Conservation (phyloP, 2,113 vertebrate species). For the Eurypyga helias region DNA sequence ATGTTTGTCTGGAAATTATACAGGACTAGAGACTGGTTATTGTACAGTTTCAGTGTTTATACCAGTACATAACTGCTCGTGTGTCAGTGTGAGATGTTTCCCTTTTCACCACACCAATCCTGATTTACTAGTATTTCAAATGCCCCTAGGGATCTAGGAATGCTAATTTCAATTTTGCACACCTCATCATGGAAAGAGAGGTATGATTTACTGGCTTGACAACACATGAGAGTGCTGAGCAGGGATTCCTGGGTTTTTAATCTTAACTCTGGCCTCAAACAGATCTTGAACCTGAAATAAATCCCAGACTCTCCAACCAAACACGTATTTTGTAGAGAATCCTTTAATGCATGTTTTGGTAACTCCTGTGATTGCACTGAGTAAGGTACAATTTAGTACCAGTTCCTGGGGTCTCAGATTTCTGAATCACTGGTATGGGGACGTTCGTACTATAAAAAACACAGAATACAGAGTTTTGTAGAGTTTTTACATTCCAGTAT, state of each 20-base stretch:
- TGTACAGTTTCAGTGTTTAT: background rate
- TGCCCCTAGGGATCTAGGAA: background rate
- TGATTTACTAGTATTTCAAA: background rate
- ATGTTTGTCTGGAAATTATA: background rate
- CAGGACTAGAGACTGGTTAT: background rate
- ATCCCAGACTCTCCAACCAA: background rate
- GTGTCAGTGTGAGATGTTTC: background rate
- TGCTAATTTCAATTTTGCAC: background rate
- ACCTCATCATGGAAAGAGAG: background rate
- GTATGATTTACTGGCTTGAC: background rate
- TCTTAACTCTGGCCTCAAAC: background rate
- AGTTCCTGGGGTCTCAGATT: background rate
- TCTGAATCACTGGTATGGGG: background rate
- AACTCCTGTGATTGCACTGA: background rate
- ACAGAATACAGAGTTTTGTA: background rate
- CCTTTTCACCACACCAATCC: background rate
- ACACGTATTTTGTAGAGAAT: background rate
- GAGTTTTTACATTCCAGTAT: background rate
- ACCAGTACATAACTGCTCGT: background rate
- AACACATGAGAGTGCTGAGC: background rate
- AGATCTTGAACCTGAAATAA: background rate
- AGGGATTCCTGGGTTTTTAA: background rate
- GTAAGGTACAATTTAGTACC: background rate
- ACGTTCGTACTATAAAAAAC: background rate
- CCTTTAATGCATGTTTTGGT: background rate